These are phyloP conservation scores for silkworm (Bombyx mori) DNA, from an alignment of 1,140 invertebrate species.

Conservation along the genomic window ASM3026992v2 NC_085125.1:7351501-7352000, in stretches of 20 bases:
- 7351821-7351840: conserved; percentile 72
- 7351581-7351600: conserved; percentile 71
- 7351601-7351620: conserved; percentile 73
- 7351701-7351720: conserved; percentile 70
- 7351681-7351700: conserved; percentile 70
- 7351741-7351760: conserved; percentile 63
- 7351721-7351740: conserved; percentile 71
- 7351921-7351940: conserved; percentile 60
- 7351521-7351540: conserved; percentile 64
- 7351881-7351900: conserved; percentile 71
- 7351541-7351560: conserved; percentile 64
- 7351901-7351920: conserved; percentile 67
- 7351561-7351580: conserved; percentile 73
- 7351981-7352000: conserved; percentile 76
- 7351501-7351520: conserved; percentile 60
- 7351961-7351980: conserved; percentile 70
- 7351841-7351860: conserved; percentile 73
- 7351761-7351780: conserved; percentile 72
- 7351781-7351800: conserved; percentile 74
- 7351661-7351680: conserved; percentile 71
- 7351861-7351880: conserved; percentile 73
- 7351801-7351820: conserved; percentile 75
- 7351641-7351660: conserved; percentile 71
- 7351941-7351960: conserved; percentile 70
- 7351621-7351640: conserved; percentile 74